Percentiles rank a stretch among this genome's conserved stretches.
These are phyloP conservation scores for Tetrao urogallus DNA, from an alignment of 2,113 vertebrate species.

Conservation along the genomic window DNA sequence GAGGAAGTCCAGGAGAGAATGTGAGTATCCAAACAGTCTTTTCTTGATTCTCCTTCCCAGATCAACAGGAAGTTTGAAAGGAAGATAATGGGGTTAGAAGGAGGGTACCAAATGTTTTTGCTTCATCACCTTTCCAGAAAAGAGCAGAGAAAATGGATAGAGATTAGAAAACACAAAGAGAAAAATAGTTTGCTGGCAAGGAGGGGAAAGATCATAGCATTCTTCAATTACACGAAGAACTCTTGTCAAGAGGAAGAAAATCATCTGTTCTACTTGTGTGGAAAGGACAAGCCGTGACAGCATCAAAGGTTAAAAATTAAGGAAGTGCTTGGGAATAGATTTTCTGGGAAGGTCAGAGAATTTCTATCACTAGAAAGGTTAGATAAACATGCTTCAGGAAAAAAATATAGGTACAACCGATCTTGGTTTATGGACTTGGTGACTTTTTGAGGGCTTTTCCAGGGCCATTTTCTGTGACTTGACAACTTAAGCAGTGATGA, in stretches of 20 bases:
- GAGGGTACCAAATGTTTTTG: not conserved
- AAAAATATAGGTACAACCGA: not conserved
- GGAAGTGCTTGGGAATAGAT: slow-evolving; percentile 21
- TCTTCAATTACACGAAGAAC: slow-evolving; percentile 35
- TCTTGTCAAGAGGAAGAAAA: slow-evolving; percentile 56
- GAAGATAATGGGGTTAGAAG: not conserved
- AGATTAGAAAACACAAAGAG: slow-evolving; percentile 42
- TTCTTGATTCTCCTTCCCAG: not conserved
- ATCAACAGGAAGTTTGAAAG: not conserved
- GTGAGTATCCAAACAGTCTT: not conserved
- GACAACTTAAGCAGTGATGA: slow-evolving; percentile 33
- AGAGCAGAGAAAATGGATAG: slow-evolving; percentile 7
- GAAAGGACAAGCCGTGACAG: slow-evolving; percentile 53
- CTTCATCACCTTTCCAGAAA: slow-evolving; percentile 27
- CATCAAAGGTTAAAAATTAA: slow-evolving; percentile 39
- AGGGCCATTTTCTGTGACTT: slow-evolving; percentile 18
- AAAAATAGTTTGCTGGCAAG: slow-evolving; percentile 27
- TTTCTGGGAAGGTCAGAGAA: slow-evolving; percentile 41
- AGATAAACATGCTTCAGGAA: slow-evolving; percentile 30
- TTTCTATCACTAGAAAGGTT: slow-evolving; percentile 39
- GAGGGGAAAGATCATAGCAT: slow-evolving; percentile 31
- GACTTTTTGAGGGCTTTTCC: slow-evolving; percentile 18
- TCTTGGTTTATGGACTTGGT: not conserved
- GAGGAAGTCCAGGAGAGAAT: not conserved
- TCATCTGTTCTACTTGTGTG: slow-evolving; percentile 38